Base-by-base conservation (phyloP, 2,888 invertebrate genomes). In the Archaeoteleia sp. region DNA sequence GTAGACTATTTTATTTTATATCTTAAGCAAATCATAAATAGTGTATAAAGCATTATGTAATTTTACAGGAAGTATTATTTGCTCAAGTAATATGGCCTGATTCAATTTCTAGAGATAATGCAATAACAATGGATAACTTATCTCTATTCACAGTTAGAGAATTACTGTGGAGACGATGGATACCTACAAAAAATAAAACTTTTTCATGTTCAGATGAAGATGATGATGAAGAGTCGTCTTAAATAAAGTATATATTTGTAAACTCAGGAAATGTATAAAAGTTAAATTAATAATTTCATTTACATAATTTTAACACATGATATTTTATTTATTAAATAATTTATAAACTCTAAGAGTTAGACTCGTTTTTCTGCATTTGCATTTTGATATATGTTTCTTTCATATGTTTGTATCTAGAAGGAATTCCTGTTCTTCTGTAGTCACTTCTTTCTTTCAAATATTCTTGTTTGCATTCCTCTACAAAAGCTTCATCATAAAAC, bases 381-480 rank as follows among this genome's bases (percentile, higher is more conserved):
- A n/a, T n/a, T n/a, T n/a, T n/a, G n/a, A n/a, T n/a, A n/a, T n/a
- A n/a, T n/a, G n/a, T n/a, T n/a, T n/a, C n/a, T n/a, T n/a, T n/a
- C n/a, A n/a, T n/a, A n/a, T n/a, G n/a, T n/a, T n/a, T n/a, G n/a
- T n/a, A n/a, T n/a, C n/a, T n/a, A n/a, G 68, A 66, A 2, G 89
- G 87, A 48, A 93, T 87, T 1, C 97, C 97, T 37, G 95, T 95
- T 78, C 88, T 88, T 81, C 97, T 89, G 78, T 90, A 97, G 85
- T 95, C 92, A 70, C 91, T 89, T 78, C 97, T 88, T 80, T 95
- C 92, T 13, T 90, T 84, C 60, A 97, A 87, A 86, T 97, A 97
- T 78, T 94, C 90, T 74, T 93, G 87, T 68, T 88, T 93, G 76
- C 95, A 95, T 71, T 90, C 83, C 48, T 90, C 87, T 78, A 88